Evolutionary conservation across 2,888 invertebrate genomes (phyloP).

Genomic region (Hirtodrosophila histrioides): DNA sequence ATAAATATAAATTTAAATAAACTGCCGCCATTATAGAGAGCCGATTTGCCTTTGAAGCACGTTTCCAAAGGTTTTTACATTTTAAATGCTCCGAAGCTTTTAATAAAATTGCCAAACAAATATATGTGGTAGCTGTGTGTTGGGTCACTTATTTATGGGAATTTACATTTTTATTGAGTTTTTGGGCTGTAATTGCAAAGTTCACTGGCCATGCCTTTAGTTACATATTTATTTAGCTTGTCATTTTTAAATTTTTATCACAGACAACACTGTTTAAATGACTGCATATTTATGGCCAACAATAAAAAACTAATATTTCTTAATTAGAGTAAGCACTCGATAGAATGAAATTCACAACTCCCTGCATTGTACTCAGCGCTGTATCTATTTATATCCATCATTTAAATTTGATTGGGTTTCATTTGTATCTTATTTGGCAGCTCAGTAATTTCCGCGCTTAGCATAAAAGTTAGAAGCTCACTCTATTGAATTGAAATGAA

Average conservation of each 20-base stretch:
- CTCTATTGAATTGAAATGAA: constrained; percentile 35
- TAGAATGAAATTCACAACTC: too few relatives aligned
- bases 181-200: constrained; percentile 39
- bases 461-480: background rate
- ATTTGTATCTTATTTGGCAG: background rate
- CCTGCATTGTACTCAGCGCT: background rate
- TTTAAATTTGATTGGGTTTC: background rate
- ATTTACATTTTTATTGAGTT: constrained; percentile 55
- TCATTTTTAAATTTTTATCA: background rate
- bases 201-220: constrained; percentile 21
- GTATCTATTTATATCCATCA: background rate
- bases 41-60: constrained; percentile 56
- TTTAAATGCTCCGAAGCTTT: constrained; percentile 61
- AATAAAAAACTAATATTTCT: too few relatives aligned
- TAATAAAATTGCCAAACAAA: constrained; percentile 63
- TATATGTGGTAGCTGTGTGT: constrained; percentile 23
- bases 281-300: too few relatives aligned
- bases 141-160: constrained; percentile 46
- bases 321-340: too few relatives aligned
- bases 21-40: constrained; percentile 47
- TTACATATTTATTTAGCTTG: constrained; percentile 12
- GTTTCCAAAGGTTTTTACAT: constrained; percentile 62
- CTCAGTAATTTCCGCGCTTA: too few relatives aligned
- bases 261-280: too few relatives aligned
- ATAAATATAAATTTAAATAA: constrained; percentile 59